Conservation (phyloP, 2,888 invertebrate species). For the Leptopilina syphax region DNA sequence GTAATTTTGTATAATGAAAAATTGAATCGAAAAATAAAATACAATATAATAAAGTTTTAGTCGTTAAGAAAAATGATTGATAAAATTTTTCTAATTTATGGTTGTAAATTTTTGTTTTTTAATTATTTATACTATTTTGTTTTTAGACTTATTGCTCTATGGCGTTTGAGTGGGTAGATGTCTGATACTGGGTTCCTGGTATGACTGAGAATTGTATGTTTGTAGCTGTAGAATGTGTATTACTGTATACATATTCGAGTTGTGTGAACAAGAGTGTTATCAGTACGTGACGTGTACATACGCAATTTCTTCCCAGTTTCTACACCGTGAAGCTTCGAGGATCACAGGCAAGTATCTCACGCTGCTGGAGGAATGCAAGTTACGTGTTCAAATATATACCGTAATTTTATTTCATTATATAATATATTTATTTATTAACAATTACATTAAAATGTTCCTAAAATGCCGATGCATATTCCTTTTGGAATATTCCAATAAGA, state of each 20-base stretch:
- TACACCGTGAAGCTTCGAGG: slow-evolving; percentile 73
- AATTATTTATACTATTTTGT: background rate
- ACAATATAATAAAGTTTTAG: too few species aligned
- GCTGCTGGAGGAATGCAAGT: slow-evolving; percentile 39
- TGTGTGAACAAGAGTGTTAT: slow-evolving; percentile 46
- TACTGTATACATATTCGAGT: background rate
- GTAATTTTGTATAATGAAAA: too few species aligned
- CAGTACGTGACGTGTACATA: slow-evolving; percentile 72
- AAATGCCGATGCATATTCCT: too few species aligned
- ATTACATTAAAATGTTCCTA: too few species aligned
- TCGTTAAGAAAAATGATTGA: too few species aligned
- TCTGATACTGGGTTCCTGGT: slow-evolving; percentile 15
- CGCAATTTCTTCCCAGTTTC: slow-evolving; percentile 73
- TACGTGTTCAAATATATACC: slow-evolving; percentile 42
- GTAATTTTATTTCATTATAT: background rate
- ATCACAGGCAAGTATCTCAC: slow-evolving; percentile 71
- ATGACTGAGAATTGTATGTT: slow-evolving; percentile 9
- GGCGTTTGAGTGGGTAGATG: background rate
- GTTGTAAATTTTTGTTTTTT: background rate
- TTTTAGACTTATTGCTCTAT: background rate
- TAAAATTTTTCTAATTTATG: background rate
- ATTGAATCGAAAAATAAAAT: too few species aligned
- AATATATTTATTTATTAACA: background rate
- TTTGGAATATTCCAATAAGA: too few species aligned
- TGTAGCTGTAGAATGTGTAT: background rate